Conservation (phyloP, 2,888 invertebrate species). For the Acanthopleura granulata region DNA sequence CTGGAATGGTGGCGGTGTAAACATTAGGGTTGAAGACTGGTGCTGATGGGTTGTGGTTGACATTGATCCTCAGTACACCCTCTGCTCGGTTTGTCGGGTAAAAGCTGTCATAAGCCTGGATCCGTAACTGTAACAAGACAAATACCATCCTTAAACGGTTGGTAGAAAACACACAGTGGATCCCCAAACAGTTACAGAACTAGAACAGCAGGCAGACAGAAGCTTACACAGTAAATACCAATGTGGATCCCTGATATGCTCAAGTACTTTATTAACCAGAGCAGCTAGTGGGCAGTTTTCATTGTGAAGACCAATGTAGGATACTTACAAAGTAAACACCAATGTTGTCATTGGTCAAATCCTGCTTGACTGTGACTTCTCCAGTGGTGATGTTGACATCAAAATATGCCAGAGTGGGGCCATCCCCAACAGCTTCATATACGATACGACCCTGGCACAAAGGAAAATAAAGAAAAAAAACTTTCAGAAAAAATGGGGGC, state of each 20-base stretch:
- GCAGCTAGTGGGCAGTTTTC: too few relatives aligned
- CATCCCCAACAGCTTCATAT: constrained; percentile 36
- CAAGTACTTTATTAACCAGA: too few relatives aligned
- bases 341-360: not conserved
- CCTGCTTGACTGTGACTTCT: not conserved
- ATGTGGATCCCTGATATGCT: too few relatives aligned
- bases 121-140: constrained; percentile 38
- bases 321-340: not conserved
- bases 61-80: constrained; percentile 44
- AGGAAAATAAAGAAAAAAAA: constrained; percentile 3
- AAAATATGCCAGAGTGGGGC: constrained; percentile 50
- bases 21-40: constrained; percentile 45
- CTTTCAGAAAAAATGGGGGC: not conserved
- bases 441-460: constrained; percentile 20
- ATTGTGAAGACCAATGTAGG: too few relatives aligned
- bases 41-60: constrained; percentile 53
- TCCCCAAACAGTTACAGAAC: too few relatives aligned
- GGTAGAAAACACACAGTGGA: too few relatives aligned
- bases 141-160: too few relatives aligned
- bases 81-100: constrained; percentile 48
- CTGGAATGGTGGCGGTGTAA: constrained; percentile 43
- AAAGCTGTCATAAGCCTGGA: constrained; percentile 55
- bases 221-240: not conserved
- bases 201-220: too few relatives aligned
- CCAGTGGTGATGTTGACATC: constrained; percentile 44